A percentile compares a stretch with the other conserved stretches of the same genome.
phyloP scores from a whole-genome alignment of 1,140 invertebrate species.

The Cherax quadricarinatus region DNA sequence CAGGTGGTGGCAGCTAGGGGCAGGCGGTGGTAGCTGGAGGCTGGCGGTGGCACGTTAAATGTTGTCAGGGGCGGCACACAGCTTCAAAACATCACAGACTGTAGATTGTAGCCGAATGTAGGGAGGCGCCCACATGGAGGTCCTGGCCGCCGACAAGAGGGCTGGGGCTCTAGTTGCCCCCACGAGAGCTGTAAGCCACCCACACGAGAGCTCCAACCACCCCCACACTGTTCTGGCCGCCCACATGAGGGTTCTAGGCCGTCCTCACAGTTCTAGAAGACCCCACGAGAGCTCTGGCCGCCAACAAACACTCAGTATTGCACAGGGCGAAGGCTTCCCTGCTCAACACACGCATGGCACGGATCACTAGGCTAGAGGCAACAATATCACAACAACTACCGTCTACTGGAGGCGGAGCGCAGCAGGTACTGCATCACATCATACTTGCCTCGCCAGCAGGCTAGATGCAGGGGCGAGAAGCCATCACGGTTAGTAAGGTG shows the following conservation, averaged over 20 bases:
- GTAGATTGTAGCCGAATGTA: slow-evolving; percentile 20
- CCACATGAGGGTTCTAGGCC: background rate
- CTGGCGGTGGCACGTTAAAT: background rate
- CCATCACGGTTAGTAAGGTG: slow-evolving; percentile 79
- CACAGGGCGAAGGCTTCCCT: slow-evolving; percentile 36
- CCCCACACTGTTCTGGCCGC: background rate
- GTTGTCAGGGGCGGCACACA: slow-evolving; percentile 13
- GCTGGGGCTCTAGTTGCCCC: background rate
- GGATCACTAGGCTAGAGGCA: background rate
- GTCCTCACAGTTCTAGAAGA: background rate
- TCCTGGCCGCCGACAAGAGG: background rate
- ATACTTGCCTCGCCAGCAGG: slow-evolving; percentile 78
- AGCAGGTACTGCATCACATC: slow-evolving; percentile 76
- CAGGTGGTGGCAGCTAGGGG: background rate
- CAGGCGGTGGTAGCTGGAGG: background rate
- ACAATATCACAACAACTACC: slow-evolving; percentile 57
- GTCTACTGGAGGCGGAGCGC: slow-evolving; percentile 51
- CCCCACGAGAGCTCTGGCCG: no score
- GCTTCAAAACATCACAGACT: slow-evolving; percentile 54
- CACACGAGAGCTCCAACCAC: no score
- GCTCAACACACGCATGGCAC: slow-evolving; percentile 32
- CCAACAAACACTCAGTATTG: slow-evolving; percentile 30
- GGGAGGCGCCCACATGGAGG: no score
- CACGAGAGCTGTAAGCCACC: background rate
- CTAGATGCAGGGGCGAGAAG: slow-evolving; percentile 79